These are phyloP conservation scores for Empidonax alnorum DNA, from an alignment of 2,113 vertebrate species.

Conservation along the genomic window DNA sequence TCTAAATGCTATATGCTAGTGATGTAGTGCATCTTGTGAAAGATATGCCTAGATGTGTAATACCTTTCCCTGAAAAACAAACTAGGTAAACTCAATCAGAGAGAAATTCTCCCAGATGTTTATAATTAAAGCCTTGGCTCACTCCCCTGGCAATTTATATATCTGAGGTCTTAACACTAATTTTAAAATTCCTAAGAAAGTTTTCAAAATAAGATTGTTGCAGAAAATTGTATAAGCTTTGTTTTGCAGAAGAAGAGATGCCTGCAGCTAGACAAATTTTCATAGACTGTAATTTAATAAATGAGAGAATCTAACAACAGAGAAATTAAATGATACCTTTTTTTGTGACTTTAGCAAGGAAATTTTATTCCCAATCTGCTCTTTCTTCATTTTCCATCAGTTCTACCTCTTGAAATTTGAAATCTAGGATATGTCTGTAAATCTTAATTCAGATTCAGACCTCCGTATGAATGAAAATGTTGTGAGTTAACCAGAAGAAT, in stretches of 20 bases:
- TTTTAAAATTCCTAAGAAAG: background rate
- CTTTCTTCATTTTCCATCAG: background rate
- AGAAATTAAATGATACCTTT: background rate
- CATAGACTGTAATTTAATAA: background rate
- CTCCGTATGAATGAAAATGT: background rate
- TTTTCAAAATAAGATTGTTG: background rate
- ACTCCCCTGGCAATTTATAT: background rate
- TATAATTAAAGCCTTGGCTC: background rate
- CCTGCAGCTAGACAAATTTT: background rate
- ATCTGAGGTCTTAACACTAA: background rate
- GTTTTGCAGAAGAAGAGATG: background rate
- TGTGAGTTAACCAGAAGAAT: background rate
- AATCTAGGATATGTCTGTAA: background rate
- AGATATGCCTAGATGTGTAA: background rate
- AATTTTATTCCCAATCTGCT: background rate
- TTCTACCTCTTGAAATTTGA: background rate
- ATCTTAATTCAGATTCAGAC: background rate
- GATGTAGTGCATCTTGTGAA: background rate
- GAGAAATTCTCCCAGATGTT: background rate
- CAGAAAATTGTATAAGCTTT: background rate
- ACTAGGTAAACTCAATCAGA: background rate
- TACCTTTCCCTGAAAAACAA: background rate
- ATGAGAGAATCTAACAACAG: background rate
- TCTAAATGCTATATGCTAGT: background rate
- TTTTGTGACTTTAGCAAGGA: background rate